Evolutionary conservation across 2,888 invertebrate genomes (phyloP).

Genomic region (Drosophila formosana): DNA sequence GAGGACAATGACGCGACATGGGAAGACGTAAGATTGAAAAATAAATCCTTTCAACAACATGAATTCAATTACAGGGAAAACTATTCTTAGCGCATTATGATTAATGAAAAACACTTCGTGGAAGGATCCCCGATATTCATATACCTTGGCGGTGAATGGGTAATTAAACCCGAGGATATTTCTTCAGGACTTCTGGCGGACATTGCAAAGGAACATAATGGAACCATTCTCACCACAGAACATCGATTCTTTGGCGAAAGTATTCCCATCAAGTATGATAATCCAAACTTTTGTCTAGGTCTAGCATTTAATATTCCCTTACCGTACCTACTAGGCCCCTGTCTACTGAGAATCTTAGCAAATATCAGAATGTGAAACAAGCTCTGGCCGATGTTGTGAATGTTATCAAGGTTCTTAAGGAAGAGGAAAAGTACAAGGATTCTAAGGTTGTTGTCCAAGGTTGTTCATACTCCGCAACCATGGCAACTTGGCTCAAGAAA

Average conservation of each 20-base stretch:
- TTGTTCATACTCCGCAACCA: slow-evolving; percentile 88
- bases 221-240: slow-evolving; percentile 90
- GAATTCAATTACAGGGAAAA: too few species aligned
- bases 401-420: slow-evolving; percentile 85
- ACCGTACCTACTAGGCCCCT: slow-evolving; percentile 71
- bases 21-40: slow-evolving; percentile 81
- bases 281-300: not conserved
- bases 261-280: slow-evolving; percentile 86
- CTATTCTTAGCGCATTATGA: slow-evolving; percentile 84
- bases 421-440: slow-evolving; percentile 67
- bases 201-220: slow-evolving; percentile 86
- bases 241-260: slow-evolving; percentile 92
- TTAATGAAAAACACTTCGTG: slow-evolving; percentile 84
- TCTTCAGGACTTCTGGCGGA: slow-evolving; percentile 87
- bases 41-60: too few species aligned
- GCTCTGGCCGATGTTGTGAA: slow-evolving; percentile 72
- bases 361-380: slow-evolving; percentile 17
- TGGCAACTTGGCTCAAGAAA: slow-evolving; percentile 88
- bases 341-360: slow-evolving; percentile 5
- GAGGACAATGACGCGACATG: slow-evolving; percentile 86
- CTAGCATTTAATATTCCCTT: not conserved
- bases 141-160: slow-evolving; percentile 90
- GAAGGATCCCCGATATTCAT: slow-evolving; percentile 87
- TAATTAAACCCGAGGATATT: slow-evolving; percentile 87
- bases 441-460: slow-evolving; percentile 86